Evolutionary conservation across 2,797 vertebrate species (phyloP), one percentile per base, ranked within the genome.

Genomic region (Intellagama lesueurii): DNA sequence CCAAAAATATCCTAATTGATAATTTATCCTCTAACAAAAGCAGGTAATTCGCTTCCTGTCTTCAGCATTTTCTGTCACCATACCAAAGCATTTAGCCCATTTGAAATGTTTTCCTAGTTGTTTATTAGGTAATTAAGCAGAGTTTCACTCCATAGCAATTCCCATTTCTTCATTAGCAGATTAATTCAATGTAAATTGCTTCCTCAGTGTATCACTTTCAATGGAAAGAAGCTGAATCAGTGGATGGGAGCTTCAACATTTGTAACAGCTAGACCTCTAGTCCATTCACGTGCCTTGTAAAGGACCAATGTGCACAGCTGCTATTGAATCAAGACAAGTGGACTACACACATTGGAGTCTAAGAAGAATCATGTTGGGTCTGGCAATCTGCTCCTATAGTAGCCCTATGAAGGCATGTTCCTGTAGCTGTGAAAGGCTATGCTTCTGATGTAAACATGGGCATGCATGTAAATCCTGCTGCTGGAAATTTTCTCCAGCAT

Each of bases 61-160:
- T 0, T 22, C 44, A 11, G 69, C 30, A 86, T 8, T 19, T 92
- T 49, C 83, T 89, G 3, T 79, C 40, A 89, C 1, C 68, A 83
- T 92, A 85, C 1, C 11, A 60, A 79, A 90, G 24, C 40, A 1
- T 69, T 91, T 90, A 89, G 69, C 85, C 32, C 72, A 76, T 56
- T 81, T 85, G 44, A 91, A 94, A 90, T 64, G 0, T 94, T 90
- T 90, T 85, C 28, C 56, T 86, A n/a, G 3, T 69, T 90, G 3
- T 89, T 92, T 93, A 89, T 91, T 89, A 88, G 86, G 44, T 75
- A 94, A 90, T 86, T 94, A 90, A 85, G 7, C 32, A 75, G 28
- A 7, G 1, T 40, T 90, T 91, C 89, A 1, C 72, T 92, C 6
- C 83, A 86, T 80, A 91, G 47, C 52, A 89, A 90, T 22, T 87